Evolutionary conservation across 2,113 vertebrate species (phyloP), one percentile per base, ranked within the genome.

Genomic region (Actenoides lindsayi): DNA sequence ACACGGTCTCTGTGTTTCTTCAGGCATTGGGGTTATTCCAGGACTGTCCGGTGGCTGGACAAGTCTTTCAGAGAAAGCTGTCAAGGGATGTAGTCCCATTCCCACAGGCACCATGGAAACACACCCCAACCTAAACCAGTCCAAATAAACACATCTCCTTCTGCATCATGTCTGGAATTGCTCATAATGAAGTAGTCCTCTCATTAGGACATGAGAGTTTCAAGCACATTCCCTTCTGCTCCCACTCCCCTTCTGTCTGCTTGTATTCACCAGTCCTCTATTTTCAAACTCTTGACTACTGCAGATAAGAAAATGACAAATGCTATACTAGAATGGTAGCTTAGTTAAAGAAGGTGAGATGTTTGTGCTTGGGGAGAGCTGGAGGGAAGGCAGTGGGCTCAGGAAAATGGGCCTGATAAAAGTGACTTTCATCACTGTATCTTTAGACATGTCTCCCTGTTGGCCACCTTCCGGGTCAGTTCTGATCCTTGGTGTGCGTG

Each of bases 61-160:
- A 79, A 31, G 13, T 79, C 41, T 31, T 90, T 84, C 37, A 82
- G 67, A 90, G 63, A 85, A 91, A 89, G 65, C 87, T 85, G 41
- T 85, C 12, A 3, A 92, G 48, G 60, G 62, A 91, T 73, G 16
- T 41, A 87, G 41, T 73, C 70, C 65, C 70, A 74, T 79, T 92
- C 70, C 87, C 80, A 82, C 25, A 64, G 35, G 69, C 28, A 82
- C 90, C 44, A 79, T 87, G 77, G 94, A 92, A 96, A 93, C 44
- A 69, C 57, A 89, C 23, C 41, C 53, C 62, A 90, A 46, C 33
- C 33, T 41, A 65, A 91, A 21, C 10, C 31, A 59, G 53, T 54
- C 70, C 80, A 76, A 75, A 86, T 71, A 95, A 95, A 89, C 15
- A 82, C 28, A 51, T 53, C 16, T 85, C 56, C 53, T 84, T 89